Conservation (phyloP, 1,140 invertebrate species). For the Drosophila kohkoa region DNA sequence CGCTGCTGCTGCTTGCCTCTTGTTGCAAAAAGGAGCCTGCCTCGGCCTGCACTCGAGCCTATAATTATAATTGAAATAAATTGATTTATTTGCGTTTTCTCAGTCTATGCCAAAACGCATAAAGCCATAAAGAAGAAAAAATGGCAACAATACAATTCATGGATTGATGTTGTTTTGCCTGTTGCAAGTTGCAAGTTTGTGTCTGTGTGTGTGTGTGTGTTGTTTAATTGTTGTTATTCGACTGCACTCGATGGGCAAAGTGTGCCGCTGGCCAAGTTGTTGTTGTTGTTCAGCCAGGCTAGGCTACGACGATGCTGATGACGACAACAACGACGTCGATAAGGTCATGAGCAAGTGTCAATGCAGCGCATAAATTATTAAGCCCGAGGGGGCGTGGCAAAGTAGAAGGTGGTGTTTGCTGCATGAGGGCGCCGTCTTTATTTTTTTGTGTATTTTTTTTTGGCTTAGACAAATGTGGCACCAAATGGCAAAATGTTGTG, state of each 20-base stretch:
- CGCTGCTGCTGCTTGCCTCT: background rate
- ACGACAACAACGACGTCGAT: conserved; percentile 64
- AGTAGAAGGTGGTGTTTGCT: conserved; percentile 16
- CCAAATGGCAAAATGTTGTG: conserved; percentile 29
- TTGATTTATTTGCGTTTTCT: conserved; percentile 76
- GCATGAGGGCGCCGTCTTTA: background rate
- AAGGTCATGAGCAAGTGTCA: conserved; percentile 83
- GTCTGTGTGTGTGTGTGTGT: conserved; percentile 25
- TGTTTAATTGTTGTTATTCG: conserved; percentile 82
- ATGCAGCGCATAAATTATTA: conserved; percentile 79
- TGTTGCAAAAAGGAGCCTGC: conserved; percentile 25
- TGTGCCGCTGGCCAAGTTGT: conserved; percentile 65
- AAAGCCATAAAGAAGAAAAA: conserved; percentile 78
- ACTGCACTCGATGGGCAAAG: conserved; percentile 36
- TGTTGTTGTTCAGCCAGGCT: too few relatives aligned
- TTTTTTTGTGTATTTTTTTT: too few relatives aligned
- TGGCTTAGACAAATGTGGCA: conserved; percentile 30
- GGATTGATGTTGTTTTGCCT: conserved; percentile 30
- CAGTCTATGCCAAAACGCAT: conserved; percentile 80
- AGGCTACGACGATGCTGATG: conserved; percentile 30
- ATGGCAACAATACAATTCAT: conserved; percentile 79
- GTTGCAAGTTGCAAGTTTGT: conserved; percentile 51
- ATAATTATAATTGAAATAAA: conserved; percentile 84
- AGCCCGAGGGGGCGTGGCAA: conserved; percentile 28
- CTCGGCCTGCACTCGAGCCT: conserved; percentile 58